Evolutionary conservation across 2,888 invertebrate species (phyloP).

Genomic region (Nemapogon koenigi): DNA sequence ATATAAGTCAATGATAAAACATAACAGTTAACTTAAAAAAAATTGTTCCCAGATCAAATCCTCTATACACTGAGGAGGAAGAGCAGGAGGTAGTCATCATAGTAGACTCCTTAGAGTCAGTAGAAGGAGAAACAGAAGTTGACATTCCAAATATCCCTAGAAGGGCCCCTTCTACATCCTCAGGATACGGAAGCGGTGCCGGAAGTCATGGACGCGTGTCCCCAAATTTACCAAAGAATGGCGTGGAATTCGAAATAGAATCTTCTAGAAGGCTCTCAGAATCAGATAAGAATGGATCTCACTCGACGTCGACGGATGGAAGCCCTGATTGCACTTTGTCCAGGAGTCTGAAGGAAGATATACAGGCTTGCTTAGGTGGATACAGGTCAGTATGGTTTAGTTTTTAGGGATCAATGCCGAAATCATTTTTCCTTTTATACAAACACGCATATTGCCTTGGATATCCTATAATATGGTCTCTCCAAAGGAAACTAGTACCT

Average conservation of each 20-base stretch:
- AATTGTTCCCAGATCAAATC: constrained; percentile 48
- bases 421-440: too few species aligned
- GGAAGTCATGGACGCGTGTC: constrained; percentile 54
- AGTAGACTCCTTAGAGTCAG: constrained; percentile 43
- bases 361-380: constrained; percentile 46
- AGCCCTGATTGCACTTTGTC: constrained; percentile 49
- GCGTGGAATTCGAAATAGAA: constrained; percentile 14
- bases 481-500: too few species aligned
- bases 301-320: constrained; percentile 41
- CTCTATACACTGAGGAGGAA: constrained; percentile 51
- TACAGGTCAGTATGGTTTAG: constrained; percentile 40
- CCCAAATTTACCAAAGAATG: constrained; percentile 52
- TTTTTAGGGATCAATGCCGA: too few species aligned
- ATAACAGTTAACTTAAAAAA: too few species aligned
- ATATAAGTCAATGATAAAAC: too few species aligned
- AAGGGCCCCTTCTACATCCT: constrained; percentile 50
- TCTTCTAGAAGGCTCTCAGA: constrained; percentile 19
- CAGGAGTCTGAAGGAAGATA: constrained; percentile 50
- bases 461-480: too few species aligned
- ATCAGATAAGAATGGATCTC: constrained; percentile 41
- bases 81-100: constrained; percentile 58
- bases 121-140: constrained; percentile 25
- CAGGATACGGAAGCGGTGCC: constrained; percentile 53
- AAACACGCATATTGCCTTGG: too few species aligned
- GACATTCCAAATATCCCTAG: constrained; percentile 33